Percentiles rank a stretch among this genome's conserved stretches.
Conservation (phyloP, 2,888 invertebrate species). For the Escarpia spicata region DNA sequence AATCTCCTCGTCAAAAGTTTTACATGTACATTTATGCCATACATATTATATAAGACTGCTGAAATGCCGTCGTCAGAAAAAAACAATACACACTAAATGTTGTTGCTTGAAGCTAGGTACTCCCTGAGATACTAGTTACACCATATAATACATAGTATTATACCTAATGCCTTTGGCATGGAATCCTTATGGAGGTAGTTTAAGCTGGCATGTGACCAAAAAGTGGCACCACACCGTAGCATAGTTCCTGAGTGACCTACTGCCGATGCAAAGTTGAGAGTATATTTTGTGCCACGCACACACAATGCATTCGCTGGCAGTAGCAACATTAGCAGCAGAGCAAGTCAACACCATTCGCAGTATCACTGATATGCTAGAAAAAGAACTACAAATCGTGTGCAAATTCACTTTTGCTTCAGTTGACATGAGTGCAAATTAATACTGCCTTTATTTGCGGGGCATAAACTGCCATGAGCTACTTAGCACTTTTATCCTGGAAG, state of each 20-base stretch:
- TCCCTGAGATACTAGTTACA: slow-evolving; percentile 6
- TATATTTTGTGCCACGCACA: slow-evolving; percentile 16
- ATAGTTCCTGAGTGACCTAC: slow-evolving; percentile 11
- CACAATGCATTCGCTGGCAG: slow-evolving; percentile 11
- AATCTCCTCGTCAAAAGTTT: slow-evolving; percentile 16
- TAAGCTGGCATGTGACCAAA: slow-evolving; percentile 13
- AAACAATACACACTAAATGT: slow-evolving; percentile 16
- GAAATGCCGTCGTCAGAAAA: slow-evolving; percentile 16
- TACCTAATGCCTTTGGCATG: slow-evolving; percentile 13
- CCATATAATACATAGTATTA: slow-evolving; percentile 16
- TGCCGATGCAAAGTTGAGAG: slow-evolving; percentile 5
- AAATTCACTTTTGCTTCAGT: slow-evolving; percentile 16
- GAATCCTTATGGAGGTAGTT: slow-evolving; percentile 16
- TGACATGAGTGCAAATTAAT: neutral
- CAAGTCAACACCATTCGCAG: neutral
- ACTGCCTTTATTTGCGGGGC: slow-evolving; percentile 13
- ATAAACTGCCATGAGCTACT: slow-evolving; percentile 2
- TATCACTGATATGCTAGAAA: slow-evolving; percentile 16
- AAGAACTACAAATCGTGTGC: slow-evolving; percentile 4
- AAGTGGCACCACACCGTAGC: slow-evolving; percentile 16
- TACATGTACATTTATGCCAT: slow-evolving; percentile 6
- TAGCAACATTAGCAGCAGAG: slow-evolving; percentile 4
- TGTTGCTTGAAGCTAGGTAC: slow-evolving; percentile 16
- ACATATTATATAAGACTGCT: slow-evolving; percentile 16
- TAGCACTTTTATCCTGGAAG: slow-evolving; percentile 6